Percentiles rank a stretch among this genome's conserved stretches.
Conservation (phyloP, 2,888 invertebrate genomes). For the Antheraea assamensis region DNA sequence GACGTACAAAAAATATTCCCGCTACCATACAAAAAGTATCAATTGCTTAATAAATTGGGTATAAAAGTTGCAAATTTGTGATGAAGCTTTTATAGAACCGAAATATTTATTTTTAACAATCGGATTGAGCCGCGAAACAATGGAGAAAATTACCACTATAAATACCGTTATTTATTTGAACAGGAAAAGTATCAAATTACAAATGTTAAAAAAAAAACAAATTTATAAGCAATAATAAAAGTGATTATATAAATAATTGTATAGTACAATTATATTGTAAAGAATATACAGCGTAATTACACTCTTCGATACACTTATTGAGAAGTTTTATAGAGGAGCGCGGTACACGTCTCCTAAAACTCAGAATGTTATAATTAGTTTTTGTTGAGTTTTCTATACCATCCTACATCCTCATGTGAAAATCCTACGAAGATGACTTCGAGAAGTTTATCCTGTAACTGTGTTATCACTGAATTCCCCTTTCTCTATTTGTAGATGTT, state of each 20-base stretch:
- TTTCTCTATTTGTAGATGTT: conserved; percentile 54
- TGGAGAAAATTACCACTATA: not conserved
- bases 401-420: not conserved
- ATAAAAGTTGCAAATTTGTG: not conserved
- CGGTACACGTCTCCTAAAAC: not conserved
- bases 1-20: not conserved
- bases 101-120: too few species aligned
- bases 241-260: too few species aligned
- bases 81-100: too few species aligned
- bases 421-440: conserved; percentile 1
- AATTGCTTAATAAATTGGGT: too few species aligned
- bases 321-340: not conserved
- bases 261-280: not conserved
- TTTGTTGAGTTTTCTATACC: conserved; percentile 29
- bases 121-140: too few species aligned
- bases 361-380: conserved; percentile 7
- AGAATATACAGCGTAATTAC: not conserved
- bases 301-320: not conserved
- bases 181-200: not conserved
- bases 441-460: not conserved
- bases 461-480: not conserved
- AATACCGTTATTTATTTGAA: not conserved
- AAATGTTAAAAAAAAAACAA: not conserved
- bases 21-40: not conserved
- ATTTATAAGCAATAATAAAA: not conserved